These are phyloP conservation scores for Scomber scombrus DNA, from an alignment of 2,113 vertebrate species.

Conservation along the genomic window DNA sequence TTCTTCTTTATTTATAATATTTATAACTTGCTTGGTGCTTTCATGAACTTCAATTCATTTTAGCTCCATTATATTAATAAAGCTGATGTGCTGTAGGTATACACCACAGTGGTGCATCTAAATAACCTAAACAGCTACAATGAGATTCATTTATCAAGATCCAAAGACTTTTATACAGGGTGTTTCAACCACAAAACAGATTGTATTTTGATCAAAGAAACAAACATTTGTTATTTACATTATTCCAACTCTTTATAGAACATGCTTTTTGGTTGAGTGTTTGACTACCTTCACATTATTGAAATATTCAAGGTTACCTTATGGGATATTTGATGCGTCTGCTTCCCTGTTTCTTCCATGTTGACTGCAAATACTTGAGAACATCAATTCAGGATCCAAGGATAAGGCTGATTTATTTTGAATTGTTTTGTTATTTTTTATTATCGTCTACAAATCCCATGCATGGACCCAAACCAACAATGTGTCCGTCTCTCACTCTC, in stretches of 20 bases:
- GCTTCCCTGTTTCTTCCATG: background rate
- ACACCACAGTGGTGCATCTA: background rate
- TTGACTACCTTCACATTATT: background rate
- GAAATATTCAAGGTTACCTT: slow-evolving; percentile 1
- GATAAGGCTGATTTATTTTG: background rate
- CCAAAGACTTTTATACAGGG: background rate
- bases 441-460: background rate
- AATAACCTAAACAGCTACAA: background rate
- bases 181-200: background rate
- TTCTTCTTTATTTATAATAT: slow-evolving; percentile 49
- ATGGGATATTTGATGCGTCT: slow-evolving; percentile 2
- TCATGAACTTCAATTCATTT: slow-evolving; percentile 27
- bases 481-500: too few species aligned
- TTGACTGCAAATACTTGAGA: background rate
- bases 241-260: background rate
- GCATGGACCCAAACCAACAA: background rate
- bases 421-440: background rate
- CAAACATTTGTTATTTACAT: background rate
- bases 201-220: slow-evolving; percentile 2
- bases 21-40: slow-evolving; percentile 18
- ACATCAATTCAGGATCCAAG: background rate
- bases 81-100: background rate
- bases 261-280: background rate
- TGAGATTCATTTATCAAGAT: slow-evolving; percentile 29
- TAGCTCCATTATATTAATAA: slow-evolving; percentile 38